phyloP scores from a whole-genome alignment of 2,888 invertebrate species.

The Tineola bisselliella region DNA sequence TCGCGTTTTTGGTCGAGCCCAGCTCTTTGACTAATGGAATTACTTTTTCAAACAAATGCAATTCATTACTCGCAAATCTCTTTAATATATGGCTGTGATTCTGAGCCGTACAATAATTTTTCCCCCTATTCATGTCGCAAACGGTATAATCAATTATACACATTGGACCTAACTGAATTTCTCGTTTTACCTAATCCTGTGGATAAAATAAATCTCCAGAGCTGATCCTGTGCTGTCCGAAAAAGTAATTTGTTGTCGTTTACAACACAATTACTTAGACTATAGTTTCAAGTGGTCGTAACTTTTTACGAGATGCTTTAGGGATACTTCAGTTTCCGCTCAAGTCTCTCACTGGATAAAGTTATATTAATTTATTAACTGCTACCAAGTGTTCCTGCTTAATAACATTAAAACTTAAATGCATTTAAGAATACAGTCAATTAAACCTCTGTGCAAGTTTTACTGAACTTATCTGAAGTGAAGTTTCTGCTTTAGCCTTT shows the following conservation, averaged over 20 bases:
- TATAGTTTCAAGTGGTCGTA: constrained; percentile 24
- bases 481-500: not conserved
- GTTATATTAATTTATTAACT: not conserved
- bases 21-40: not conserved
- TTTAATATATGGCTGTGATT: not conserved
- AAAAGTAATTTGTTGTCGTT: constrained; percentile 17
- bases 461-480: not conserved
- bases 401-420: not conserved
- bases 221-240: constrained; percentile 8
- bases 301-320: constrained; percentile 30
- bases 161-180: not conserved
- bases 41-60: not conserved
- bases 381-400: not conserved
- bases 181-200: not conserved
- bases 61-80: not conserved
- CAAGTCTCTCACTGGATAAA: not conserved
- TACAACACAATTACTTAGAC: constrained; percentile 23
- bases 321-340: constrained; percentile 14
- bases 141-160: not conserved
- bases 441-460: not conserved
- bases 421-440: not conserved
- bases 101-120: not conserved
- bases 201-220: not conserved
- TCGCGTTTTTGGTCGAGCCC: too few relatives aligned
- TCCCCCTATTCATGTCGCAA: not conserved